Base-by-base conservation (phyloP, 2,888 invertebrate species). In the Alentia gelatinosa region DNA sequence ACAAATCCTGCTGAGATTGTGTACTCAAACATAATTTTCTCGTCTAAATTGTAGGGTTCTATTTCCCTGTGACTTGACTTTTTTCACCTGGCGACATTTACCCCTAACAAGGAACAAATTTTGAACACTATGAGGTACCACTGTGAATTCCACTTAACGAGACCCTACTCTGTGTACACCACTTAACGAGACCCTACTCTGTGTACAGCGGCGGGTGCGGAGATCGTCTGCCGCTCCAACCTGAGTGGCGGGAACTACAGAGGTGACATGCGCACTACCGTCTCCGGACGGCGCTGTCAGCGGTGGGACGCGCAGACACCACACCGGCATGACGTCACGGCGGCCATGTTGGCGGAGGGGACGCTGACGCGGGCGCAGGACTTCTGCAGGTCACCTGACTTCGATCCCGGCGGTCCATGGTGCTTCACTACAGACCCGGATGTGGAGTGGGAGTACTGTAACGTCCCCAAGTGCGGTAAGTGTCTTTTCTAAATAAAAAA, bases 221-320 rank as follows among this genome's bases (percentile, higher is more conserved):
- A 35, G 39, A 42, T 47, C 3, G n/a, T 12, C 4, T 86, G 86
- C 47, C 42, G 35, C 47, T 86, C 86, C 33, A 86, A 86, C 50
- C 42, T 86, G 33, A 86, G 86, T 47, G 86, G 86, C 19, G 86
- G 86, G n/a, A 86, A 86, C 47, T 86, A 86, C 30, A 12, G 7
- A 9, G 86, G 86, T 1, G 47, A 15, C 15, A 33, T 86, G 33
- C 19, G 47, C 30, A 47, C 3, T 30, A 86, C 86, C 0, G 1
- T 4, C 5, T 86, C 86, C n/a, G 68, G 89, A 33, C 56, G 56
- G 0, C 56, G 63, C 0, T 89, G 89, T 26, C 89, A 89, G 89
- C 89, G 89, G 26, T 89, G 89, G 89, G 89, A 89, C 89, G 26
- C 5, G 37, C 89, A 89, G 35, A 33, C 23, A 15, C 89, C 89